These are phyloP conservation scores for Prenolepis imparis DNA, from an alignment of 2,888 invertebrate species.

Conservation along the genomic window DNA sequence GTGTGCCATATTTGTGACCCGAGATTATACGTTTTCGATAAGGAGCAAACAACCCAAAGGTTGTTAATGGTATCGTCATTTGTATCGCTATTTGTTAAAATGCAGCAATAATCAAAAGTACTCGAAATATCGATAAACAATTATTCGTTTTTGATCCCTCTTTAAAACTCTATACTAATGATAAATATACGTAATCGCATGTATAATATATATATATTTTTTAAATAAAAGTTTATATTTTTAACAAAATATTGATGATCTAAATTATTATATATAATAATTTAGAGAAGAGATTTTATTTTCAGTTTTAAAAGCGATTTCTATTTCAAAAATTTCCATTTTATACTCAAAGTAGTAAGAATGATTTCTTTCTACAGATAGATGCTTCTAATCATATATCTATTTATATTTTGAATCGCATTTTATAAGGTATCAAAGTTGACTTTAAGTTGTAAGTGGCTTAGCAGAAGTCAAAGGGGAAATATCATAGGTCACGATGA, in stretches of 20 bases:
- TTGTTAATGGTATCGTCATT: slow-evolving; percentile 22
- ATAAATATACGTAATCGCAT: slow-evolving; percentile 15
- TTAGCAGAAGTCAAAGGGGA: slow-evolving; percentile 12
- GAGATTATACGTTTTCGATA: slow-evolving; percentile 42
- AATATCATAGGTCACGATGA: slow-evolving; percentile 23
- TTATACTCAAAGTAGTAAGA: neutral
- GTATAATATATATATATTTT: neutral
- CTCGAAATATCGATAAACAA: neutral
- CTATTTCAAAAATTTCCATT: neutral
- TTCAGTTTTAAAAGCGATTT: neutral
- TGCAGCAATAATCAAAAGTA: slow-evolving; percentile 11
- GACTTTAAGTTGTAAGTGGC: slow-evolving; percentile 19
- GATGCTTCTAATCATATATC: neutral
- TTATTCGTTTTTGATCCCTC: neutral
- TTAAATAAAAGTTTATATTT: neutral
- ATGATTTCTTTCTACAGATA: slow-evolving; percentile 6
- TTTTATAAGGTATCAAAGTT: slow-evolving; percentile 22
- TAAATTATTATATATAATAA: neutral
- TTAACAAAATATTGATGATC: neutral
- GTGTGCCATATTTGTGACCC: slow-evolving; percentile 1
- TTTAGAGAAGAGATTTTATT: neutral
- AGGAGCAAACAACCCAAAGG: slow-evolving; percentile 23
- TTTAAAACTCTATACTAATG: slow-evolving; percentile 4
- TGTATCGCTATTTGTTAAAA: slow-evolving; percentile 19
- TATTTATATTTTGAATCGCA: slow-evolving; percentile 12